phyloP scores from a whole-genome alignment of 1,140 invertebrate genomes.

The Hypsibius dujardini region DNA sequence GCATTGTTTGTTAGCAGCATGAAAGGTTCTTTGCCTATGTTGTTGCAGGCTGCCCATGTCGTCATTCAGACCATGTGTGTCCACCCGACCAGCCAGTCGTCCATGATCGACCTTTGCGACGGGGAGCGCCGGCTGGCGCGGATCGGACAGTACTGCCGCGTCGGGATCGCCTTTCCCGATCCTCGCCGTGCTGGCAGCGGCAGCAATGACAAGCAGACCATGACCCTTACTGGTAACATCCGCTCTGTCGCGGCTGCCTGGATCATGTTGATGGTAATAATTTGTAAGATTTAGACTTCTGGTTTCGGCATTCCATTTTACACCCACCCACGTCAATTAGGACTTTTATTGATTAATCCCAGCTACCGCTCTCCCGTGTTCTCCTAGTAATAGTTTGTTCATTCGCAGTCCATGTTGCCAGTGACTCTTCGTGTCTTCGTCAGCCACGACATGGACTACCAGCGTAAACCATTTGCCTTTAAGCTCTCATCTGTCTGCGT shows the following conservation, averaged over 20 bases:
- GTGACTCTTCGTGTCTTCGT: neutral
- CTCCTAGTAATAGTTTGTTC: neutral
- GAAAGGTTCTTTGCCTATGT: neutral
- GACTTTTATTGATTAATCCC: neutral
- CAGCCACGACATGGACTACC: neutral
- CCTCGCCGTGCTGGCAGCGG: neutral
- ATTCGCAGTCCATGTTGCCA: neutral
- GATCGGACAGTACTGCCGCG: neutral
- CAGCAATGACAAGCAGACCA: neutral
- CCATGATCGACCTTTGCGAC: neutral
- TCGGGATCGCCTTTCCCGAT: neutral
- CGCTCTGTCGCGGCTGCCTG: neutral
- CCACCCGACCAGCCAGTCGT: constrained; percentile 8
- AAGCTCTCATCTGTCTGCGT: neutral
- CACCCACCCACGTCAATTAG: neutral
- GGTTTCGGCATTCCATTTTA: neutral
- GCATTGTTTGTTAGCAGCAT: neutral
- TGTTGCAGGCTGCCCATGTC: neutral
- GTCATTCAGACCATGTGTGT: neutral
- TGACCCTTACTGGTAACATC: neutral
- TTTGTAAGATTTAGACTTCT: neutral
- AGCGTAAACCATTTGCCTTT: neutral
- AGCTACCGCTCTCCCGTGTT: too few relatives aligned
- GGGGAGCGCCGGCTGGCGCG: neutral
- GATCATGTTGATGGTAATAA: constrained; percentile 5